Evolutionary conservation across 2,888 invertebrate genomes (phyloP).

Genomic region (Hydrotaea cyrtoneurina): DNA sequence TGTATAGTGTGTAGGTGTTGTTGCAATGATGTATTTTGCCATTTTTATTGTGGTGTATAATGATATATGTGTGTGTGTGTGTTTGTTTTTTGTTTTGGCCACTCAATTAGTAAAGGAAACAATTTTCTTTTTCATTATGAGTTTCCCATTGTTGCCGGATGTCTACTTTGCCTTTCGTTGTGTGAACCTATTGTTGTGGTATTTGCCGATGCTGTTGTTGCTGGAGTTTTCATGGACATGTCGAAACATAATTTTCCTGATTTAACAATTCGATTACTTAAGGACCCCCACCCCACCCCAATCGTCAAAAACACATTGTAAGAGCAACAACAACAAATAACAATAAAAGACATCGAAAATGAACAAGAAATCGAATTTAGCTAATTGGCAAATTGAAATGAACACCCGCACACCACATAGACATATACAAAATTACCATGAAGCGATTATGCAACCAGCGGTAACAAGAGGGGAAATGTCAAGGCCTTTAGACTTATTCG

Average conservation of each 20-base stretch:
- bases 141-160: no score
- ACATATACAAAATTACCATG: no score
- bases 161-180: no score
- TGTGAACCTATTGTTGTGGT: no score
- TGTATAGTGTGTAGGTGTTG: no score
- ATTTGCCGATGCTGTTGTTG: no score
- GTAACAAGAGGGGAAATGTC: no score
- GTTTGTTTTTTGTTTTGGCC: constrained; percentile 31
- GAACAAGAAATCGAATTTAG: constrained; percentile 70
- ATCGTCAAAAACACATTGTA: no score
- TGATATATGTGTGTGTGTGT: constrained; percentile 34
- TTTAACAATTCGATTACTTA: constrained; percentile 37
- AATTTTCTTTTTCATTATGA: constrained; percentile 10
- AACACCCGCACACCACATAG: background rate
- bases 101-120: constrained; percentile 55
- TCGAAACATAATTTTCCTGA: background rate
- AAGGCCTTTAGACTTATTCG: no score
- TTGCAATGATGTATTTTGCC: background rate
- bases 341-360: background rate
- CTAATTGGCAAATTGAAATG: constrained; percentile 73
- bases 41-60: background rate
- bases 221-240: background rate
- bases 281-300: no score
- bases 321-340: no score
- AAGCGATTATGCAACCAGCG: no score